Percentiles rank a stretch among this genome's conserved stretches.
Evolutionary conservation across 2,797 vertebrate species (phyloP).

Genomic region (Pteropus rufus): DNA sequence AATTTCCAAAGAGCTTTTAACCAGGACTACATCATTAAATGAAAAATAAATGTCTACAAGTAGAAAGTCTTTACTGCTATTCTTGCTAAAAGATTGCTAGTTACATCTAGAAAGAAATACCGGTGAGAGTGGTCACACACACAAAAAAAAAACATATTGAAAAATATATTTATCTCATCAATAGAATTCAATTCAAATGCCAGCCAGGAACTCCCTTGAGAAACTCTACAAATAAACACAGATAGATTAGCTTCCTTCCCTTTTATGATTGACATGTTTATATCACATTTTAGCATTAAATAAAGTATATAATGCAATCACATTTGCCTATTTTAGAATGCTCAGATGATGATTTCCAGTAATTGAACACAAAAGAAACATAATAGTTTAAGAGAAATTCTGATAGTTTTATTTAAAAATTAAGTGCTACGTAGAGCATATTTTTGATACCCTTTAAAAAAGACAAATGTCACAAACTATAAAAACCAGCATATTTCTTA

Average conservation of each 20-base stretch:
- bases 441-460: background rate
- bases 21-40: background rate
- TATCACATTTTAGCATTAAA: slow-evolving; percentile 11
- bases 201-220: background rate
- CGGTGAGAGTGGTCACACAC: background rate
- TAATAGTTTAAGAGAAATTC: background rate
- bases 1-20: slow-evolving; percentile 44
- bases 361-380: background rate
- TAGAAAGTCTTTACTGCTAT: background rate
- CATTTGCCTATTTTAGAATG: background rate
- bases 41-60: slow-evolving; percentile 16
- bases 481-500: background rate
- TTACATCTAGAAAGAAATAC: background rate
- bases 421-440: background rate
- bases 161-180: background rate
- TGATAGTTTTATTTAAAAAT: background rate
- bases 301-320: background rate
- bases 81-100: slow-evolving; percentile 4
- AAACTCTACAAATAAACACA: background rate
- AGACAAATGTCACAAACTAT: background rate
- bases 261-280: background rate
- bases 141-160: background rate
- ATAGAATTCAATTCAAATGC: background rate
- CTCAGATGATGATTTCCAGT: background rate
- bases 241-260: background rate